phyloP scores from a whole-genome alignment of 2,797 vertebrate genomes.

The Sebastes nivosus region DNA sequence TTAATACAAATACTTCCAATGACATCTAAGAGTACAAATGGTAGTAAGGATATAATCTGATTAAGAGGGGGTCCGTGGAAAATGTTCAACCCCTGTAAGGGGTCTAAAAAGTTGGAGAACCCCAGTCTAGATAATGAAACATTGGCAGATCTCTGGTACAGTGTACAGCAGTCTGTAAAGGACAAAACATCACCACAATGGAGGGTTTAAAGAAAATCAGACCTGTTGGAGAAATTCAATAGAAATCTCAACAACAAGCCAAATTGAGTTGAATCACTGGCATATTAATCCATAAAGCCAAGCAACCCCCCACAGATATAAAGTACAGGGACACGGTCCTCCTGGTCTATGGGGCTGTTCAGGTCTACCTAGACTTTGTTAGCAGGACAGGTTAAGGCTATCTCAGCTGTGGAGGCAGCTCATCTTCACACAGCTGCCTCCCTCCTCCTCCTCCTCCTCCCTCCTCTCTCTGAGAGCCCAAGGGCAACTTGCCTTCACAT shows the following conservation, averaged over 20 bases:
- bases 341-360: not conserved
- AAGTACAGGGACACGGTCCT: not conserved
- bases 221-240: not conserved
- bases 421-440: slow-evolving; percentile 25
- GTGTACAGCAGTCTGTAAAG: not conserved
- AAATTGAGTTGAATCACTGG: not conserved
- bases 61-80: too few relatives aligned
- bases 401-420: slow-evolving; percentile 38
- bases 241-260: not conserved
- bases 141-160: not conserved
- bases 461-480: slow-evolving; percentile 43
- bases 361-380: not conserved
- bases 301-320: not conserved
- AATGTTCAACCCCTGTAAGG: too few relatives aligned
- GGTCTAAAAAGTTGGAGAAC: too few relatives aligned
- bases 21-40: too few relatives aligned
- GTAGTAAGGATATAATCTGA: too few relatives aligned
- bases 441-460: not conserved
- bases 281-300: not conserved
- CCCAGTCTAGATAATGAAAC: not conserved
- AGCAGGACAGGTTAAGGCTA: slow-evolving; percentile 22
- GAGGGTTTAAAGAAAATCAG: not conserved
- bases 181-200: not conserved
- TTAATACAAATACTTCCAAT: too few relatives aligned
- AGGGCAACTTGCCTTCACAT: slow-evolving; percentile 60